Evolutionary conservation across 2,113 vertebrate genomes (phyloP).

Genomic region (Phoenicopterus ruber): DNA sequence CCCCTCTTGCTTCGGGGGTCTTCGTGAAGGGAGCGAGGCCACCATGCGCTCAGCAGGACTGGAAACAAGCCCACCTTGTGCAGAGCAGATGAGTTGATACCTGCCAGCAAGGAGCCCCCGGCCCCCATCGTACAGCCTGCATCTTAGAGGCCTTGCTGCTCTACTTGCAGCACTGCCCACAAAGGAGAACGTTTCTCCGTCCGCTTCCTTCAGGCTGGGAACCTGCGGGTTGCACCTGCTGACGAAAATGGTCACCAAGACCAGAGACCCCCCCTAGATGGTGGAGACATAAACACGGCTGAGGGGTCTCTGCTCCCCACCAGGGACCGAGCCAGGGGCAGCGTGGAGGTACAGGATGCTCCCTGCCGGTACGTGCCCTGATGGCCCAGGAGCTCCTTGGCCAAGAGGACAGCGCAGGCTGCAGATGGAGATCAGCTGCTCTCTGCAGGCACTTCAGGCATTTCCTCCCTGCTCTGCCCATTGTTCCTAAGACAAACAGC

Average conservation of each 20-base stretch:
- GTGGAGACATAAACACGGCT: neutral
- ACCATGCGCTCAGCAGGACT: neutral
- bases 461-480: conserved; percentile 15
- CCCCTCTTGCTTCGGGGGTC: neutral
- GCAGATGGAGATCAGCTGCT: conserved; percentile 8
- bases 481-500: neutral
- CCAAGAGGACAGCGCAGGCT: neutral
- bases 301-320: neutral
- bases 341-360: neutral
- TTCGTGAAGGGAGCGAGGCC: neutral
- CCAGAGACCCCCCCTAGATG: too few relatives aligned
- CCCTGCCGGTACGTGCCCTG: neutral
- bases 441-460: neutral
- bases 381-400: neutral
- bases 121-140: neutral
- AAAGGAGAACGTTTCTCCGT: neutral
- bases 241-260: neutral
- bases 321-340: fast-evolving
- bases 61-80: neutral
- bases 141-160: neutral
- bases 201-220: neutral
- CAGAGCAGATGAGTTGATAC: neutral
- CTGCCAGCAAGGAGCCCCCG: neutral
- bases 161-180: neutral
- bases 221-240: neutral